Evolutionary conservation across 2,888 invertebrate species (phyloP).

Genomic region (Chrysomela aeneicollis): DNA sequence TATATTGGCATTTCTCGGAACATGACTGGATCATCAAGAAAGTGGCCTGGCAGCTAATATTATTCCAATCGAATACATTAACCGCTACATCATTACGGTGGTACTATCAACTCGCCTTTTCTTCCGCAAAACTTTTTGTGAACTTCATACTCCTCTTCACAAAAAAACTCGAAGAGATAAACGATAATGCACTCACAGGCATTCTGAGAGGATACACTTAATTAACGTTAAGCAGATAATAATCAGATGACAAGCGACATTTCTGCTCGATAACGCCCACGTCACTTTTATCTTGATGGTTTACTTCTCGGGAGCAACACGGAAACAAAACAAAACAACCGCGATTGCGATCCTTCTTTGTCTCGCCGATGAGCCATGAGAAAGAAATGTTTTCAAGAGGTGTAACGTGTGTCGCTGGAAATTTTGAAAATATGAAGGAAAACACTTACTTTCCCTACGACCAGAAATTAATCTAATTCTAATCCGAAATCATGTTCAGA

Average conservation of each 20-base stretch:
- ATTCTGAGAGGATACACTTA: constrained; percentile 17
- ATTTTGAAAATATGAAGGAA: no score
- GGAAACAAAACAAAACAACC: constrained; percentile 9
- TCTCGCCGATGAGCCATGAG: background rate
- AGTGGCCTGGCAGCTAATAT: background rate
- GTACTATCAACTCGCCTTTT: background rate
- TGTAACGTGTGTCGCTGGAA: no score
- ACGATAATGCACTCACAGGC: constrained; percentile 15
- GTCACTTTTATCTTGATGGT: constrained; percentile 32
- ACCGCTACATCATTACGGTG: background rate
- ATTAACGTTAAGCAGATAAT: constrained; percentile 26
- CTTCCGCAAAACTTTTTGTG: background rate
- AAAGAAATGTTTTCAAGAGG: background rate
- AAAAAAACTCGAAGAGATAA: background rate
- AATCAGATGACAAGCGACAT: constrained; percentile 31
- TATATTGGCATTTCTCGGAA: background rate
- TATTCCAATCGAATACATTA: background rate
- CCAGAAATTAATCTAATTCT: no score
- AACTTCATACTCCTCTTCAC: background rate
- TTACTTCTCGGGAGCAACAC: constrained; percentile 25
- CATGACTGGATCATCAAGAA: background rate
- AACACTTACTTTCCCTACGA: no score
- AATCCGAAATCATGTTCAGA: no score
- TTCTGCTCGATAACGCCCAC: constrained; percentile 30
- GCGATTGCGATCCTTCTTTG: background rate